Evolutionary conservation across 2,797 vertebrate species (phyloP), one percentile per base, ranked within the genome.

Genomic region (Channa striata): DNA sequence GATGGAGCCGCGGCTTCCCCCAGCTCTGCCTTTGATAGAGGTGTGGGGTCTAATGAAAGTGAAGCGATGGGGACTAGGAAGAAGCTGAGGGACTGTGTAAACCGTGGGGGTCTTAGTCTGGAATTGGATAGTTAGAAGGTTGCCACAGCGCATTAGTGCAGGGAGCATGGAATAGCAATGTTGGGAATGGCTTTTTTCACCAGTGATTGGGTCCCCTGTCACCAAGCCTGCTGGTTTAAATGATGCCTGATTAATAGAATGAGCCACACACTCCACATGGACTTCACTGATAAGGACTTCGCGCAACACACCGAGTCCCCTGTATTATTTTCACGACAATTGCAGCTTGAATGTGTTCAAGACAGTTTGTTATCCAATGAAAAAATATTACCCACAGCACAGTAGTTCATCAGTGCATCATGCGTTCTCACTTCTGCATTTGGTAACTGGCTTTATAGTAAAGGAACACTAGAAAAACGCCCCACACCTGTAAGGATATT

Each of bases 51-150:
- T 91, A 92, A 92, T 90, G 88, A 89, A 91, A 87, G 77, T 71
- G 79, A 87, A 85, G 83, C 65, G 63, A 84, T 78, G 49, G 65
- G 69, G 78, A 86, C 73, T 77, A 74, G 85, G 78, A 75, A 81
- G 78, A 88, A 75, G 85, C 81, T 64, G 54, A 76, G 85, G 86
- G 87, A 87, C 81, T 88, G 84, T 74, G 90, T 78, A 83, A 90
- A 92, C 90, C 74, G 49, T 70, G 62, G 90, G 87, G 84, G 87
- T 84, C 84, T 83, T 67, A 69, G 68, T 81, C 84, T 93, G 89
- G 90, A 94, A 94, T 94, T 93, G 90, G 90, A 91, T 91, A 90
- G 92, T 93, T 93, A 91, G 92, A 93, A 86, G 86, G 89, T 88
- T 93, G 91, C 92, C 92, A 93, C 87, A 89, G 87, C 67, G 86